phyloP scores from a whole-genome alignment of 1,140 invertebrate species.

The Drosophila sproati region DNA sequence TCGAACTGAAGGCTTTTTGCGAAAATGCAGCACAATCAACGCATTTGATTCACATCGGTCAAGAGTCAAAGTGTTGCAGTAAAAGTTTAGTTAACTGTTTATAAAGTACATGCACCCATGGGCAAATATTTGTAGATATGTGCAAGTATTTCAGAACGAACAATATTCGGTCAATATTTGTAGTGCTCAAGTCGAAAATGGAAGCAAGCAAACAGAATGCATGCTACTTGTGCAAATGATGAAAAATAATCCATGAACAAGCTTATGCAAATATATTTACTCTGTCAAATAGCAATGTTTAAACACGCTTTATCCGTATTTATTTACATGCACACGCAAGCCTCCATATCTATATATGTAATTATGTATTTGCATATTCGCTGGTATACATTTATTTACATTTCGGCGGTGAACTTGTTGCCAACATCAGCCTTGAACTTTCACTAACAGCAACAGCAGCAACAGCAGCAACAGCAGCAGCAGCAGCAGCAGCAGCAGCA shows the following conservation, averaged over 20 bases:
- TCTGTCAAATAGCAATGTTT: conserved; percentile 42
- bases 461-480: conserved; percentile 10
- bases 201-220: background rate
- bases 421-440: conserved; percentile 71
- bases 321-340: background rate
- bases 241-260: background rate
- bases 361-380: background rate
- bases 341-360: background rate
- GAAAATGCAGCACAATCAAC: too few relatives aligned
- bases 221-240: conserved; percentile 15
- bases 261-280: conserved; percentile 14
- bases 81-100: background rate
- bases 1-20: too few relatives aligned
- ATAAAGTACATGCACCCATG: background rate
- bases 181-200: background rate
- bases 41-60: too few relatives aligned
- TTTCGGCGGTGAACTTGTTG: conserved; percentile 26
- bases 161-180: conserved; percentile 2
- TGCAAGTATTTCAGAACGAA: background rate
- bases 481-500: conserved; percentile 20
- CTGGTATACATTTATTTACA: conserved; percentile 13
- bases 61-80: background rate
- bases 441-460: conserved; percentile 48
- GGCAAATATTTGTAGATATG: background rate
- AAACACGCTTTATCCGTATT: conserved; percentile 26